phyloP scores from a whole-genome alignment of 2,888 invertebrate genomes.

The Oscheius myriophilus region DNA sequence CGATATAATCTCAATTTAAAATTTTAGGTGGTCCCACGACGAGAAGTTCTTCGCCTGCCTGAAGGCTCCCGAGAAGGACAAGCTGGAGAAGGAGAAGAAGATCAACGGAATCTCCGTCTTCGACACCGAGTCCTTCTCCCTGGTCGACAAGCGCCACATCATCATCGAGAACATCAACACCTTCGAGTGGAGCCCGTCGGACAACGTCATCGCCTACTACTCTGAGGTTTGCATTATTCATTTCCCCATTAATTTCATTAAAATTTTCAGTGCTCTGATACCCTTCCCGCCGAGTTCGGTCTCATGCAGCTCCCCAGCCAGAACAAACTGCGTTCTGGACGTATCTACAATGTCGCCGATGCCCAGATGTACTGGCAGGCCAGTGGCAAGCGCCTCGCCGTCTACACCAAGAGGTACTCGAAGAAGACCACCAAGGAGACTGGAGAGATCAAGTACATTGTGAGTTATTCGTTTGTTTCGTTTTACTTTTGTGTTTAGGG shows the following conservation, averaged over 20 bases:
- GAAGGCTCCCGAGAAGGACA: slow-evolving; percentile 63
- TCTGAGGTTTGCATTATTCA: slow-evolving; percentile 81
- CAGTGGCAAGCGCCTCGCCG: slow-evolving; percentile 91
- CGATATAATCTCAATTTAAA: too few relatives aligned
- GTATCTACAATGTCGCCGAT: slow-evolving; percentile 90
- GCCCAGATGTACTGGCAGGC: slow-evolving; percentile 97
- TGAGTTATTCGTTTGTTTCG: slow-evolving; percentile 70
- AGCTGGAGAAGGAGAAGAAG: slow-evolving; percentile 54
- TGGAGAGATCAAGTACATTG: slow-evolving; percentile 88
- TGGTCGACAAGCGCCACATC: slow-evolving; percentile 92
- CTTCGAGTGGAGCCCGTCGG: slow-evolving; percentile 97
- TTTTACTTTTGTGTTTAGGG: slow-evolving; percentile 52
- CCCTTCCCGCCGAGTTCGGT: slow-evolving; percentile 66
- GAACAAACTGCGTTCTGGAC: slow-evolving; percentile 72
- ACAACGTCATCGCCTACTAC: slow-evolving; percentile 96
- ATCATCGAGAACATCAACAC: slow-evolving; percentile 78
- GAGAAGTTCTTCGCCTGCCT: slow-evolving; percentile 68
- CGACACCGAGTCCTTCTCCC: slow-evolving; percentile 92
- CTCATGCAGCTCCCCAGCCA: slow-evolving; percentile 61
- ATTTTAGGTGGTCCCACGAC: slow-evolving; percentile 78
- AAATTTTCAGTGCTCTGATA: slow-evolving; percentile 37
- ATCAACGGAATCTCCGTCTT: slow-evolving; percentile 82
- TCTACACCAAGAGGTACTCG: slow-evolving; percentile 80
- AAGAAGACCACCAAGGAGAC: slow-evolving; percentile 88
- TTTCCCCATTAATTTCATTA: background rate